Evolutionary conservation across 2,888 invertebrate species (phyloP).

Genomic region (Nematopogon swammerdamellus): DNA sequence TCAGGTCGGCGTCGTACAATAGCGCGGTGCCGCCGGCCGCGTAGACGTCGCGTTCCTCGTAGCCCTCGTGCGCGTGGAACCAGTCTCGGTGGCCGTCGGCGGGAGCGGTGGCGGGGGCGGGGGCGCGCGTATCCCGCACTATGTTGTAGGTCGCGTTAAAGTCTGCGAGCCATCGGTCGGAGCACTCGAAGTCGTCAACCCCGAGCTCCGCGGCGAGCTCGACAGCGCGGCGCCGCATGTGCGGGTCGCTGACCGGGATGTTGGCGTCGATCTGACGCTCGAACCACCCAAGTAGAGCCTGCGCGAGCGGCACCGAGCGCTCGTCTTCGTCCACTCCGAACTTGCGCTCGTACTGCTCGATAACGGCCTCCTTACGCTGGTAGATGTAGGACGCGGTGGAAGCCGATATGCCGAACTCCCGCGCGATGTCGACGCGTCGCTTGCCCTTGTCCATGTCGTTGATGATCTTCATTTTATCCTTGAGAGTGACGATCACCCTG

Average conservation of each 20-base stretch:
- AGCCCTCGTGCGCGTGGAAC: not conserved
- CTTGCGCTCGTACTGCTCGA: not conserved
- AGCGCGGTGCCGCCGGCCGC: not conserved
- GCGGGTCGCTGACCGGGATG: not conserved
- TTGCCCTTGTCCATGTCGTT: constrained; percentile 22
- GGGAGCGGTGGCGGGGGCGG: not conserved
- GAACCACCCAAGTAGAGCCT: not conserved
- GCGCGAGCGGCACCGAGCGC: not conserved
- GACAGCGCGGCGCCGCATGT: not conserved
- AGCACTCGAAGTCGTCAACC: constrained; percentile 15
- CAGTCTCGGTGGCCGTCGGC: not conserved
- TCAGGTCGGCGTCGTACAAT: not conserved
- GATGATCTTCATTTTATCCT: constrained; percentile 19
- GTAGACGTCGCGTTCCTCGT: not conserved
- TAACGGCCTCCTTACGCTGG: constrained; percentile 15
- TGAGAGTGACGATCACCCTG: not conserved
- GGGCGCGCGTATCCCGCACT: constrained; percentile 11
- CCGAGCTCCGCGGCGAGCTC: not conserved
- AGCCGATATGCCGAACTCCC: constrained; percentile 19
- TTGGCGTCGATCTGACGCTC: not conserved
- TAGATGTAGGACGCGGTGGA: constrained; percentile 20
- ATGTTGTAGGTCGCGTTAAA: constrained; percentile 20
- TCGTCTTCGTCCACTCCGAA: not conserved
- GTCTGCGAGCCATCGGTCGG: constrained; percentile 20
- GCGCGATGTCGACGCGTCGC: constrained; percentile 19